Evolutionary conservation across 1,140 invertebrate genomes (phyloP), one percentile per base, ranked within the genome.

Genomic region (Brachionus rubens): DNA sequence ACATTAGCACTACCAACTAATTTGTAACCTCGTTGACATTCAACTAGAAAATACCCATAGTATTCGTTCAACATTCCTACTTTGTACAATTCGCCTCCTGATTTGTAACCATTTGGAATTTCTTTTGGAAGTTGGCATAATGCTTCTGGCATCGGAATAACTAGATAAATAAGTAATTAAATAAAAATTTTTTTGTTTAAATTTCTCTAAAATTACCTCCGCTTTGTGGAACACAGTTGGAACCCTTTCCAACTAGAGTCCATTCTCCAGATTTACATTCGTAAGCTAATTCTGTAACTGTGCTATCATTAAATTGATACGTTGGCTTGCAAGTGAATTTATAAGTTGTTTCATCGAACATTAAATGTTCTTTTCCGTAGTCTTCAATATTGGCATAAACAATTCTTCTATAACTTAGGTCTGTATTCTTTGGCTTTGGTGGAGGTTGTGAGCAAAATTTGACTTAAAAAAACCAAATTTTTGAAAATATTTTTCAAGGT

Each of bases 371-470:
- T 65, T 65, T 65, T 24, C 36, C 59, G 43, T 41, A 65, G 21
- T 65, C 59, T 65, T 65, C 59, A 24, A 65, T 65, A 24, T 65
- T 65, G 19, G 59, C 59, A 65, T 65, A 65, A 26, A 65, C 24
- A 43, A 65, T 24, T 21, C 40, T 36, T 14, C n/a, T 65, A 16
- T 65, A 43, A 1, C 14, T 24, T n/a, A 65, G n/a, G 4, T 41
- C 0, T 14, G 40, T 14, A 65, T 65, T 65, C 2, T 65, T 26
- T 24, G 40, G 40, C 0, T 19, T 4, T 36, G 14, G 14, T 24
- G 59, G 59, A 28, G 36, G 19, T 9, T n/a, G 41, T 46, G 59
- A 65, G 16, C 59, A 65, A 26, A 43, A 65, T 41, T 65, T 65
- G 12, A 65, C 59, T 65, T 16, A 33, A n/a, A 33, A 33, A 59